Base-by-base conservation (phyloP, 2,113 vertebrate genomes). In the Struthio camelus region DNA sequence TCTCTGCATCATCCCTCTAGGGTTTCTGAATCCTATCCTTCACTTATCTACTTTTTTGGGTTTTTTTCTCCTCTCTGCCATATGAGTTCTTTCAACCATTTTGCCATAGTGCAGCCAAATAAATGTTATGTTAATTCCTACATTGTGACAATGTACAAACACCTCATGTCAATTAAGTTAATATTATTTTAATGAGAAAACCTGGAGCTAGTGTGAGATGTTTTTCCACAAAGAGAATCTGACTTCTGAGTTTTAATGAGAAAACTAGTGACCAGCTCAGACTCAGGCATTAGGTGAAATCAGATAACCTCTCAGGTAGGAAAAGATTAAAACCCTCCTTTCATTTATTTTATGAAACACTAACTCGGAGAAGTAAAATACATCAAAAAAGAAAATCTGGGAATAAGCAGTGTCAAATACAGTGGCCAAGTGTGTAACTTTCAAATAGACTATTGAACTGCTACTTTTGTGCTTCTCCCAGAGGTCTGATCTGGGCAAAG, bases 381-480 rank as follows among this genome's bases (percentile, higher is more conserved):
- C 3, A 23, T 80, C 58, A 62, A 59, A 93, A 82, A 61, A 76
- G n/a, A 89, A 80, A 46, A 82, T 36, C 15, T 93, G 53, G 40
- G 72, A 94, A 85, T 61, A 73, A 85, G 36, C 14, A 62, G 44
- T 40, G 19, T 50, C 77, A 48, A 53, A 28, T 34, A 40, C 38
- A 72, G 77, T 51, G 73, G 65, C 69, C 73, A 79, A 86, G 70
- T 27, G 25, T 59, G 56, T 59, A 30, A 69, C 72, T 86, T 81
- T 93, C 6, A 3, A 48, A 48, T 7, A 59, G 53, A 50, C 62
- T 59, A 19, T 61, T 64, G 73, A 90, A 79, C 65, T 65, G 27
- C 50, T 91, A 61, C 70, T 91, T 92, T 72, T 95, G 78, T 65
- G 83, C 15, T 62, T 81, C 81, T 75, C 88, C 93, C 80, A 72